Conservation (phyloP, 2,113 vertebrate genomes). For the Phasianus colchicus region DNA sequence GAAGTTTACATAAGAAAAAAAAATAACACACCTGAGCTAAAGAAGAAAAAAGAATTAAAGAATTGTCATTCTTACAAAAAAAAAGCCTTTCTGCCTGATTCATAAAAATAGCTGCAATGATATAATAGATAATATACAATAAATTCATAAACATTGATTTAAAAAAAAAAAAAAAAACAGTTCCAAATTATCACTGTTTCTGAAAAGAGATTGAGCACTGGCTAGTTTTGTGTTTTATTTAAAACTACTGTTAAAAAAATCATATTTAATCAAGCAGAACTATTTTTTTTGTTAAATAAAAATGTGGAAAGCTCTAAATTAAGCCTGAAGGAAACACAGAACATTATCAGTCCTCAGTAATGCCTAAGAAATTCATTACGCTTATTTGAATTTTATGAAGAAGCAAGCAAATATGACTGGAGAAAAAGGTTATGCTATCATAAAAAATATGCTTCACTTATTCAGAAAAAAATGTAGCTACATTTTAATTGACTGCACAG, state of each 20-base stretch:
- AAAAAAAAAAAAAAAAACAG: too few relatives aligned
- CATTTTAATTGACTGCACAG: slow-evolving; percentile 24
- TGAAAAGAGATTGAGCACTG: neutral
- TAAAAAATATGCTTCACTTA: neutral
- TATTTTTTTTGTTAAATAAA: neutral
- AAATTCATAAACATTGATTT: neutral
- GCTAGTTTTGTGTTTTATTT: neutral
- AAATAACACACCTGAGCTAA: neutral
- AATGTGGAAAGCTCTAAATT: neutral
- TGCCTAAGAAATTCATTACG: neutral
- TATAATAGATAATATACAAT: neutral
- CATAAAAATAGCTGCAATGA: neutral
- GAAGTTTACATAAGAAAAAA: neutral
- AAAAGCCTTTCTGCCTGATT: neutral
- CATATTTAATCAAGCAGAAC: neutral
- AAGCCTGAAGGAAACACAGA: neutral
- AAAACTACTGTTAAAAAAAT: neutral
- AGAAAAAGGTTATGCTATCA: neutral
- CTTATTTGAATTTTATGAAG: slow-evolving; percentile 27
- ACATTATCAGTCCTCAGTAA: neutral
- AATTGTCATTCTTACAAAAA: neutral
- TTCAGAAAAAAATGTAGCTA: neutral
- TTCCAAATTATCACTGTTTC: neutral
- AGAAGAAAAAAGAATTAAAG: neutral
- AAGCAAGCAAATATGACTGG: neutral